A percentile compares a stretch with the other conserved stretches of the same genome.
phyloP scores from a whole-genome alignment of 2,113 vertebrate species.

The Tupaia tana region DNA sequence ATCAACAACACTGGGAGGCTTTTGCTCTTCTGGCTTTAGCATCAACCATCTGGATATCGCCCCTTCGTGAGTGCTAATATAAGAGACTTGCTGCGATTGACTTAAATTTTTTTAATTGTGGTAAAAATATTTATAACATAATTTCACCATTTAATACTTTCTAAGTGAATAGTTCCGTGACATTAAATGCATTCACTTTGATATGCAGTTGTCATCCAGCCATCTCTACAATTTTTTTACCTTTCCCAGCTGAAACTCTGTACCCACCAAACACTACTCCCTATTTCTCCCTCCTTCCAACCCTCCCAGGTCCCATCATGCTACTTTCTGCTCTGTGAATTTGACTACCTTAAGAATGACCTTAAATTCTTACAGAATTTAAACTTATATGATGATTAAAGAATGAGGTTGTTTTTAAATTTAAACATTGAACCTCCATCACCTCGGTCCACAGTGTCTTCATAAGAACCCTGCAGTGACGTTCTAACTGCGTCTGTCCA shows the following conservation, averaged over 20 bases:
- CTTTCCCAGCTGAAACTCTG: background rate
- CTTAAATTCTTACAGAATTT: background rate
- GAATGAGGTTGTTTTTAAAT: background rate
- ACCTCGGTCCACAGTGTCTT: background rate
- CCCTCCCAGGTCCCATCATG: background rate
- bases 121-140: background rate
- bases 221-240: background rate
- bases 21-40: conserved; percentile 94
- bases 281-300: background rate
- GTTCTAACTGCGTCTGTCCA: background rate
- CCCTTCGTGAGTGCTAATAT: conserved; percentile 93
- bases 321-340: background rate
- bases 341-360: background rate
- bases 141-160: background rate
- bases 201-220: no score
- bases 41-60: conserved; percentile 99
- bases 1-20: conserved; percentile 95
- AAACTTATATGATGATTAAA: background rate
- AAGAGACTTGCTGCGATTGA: conserved; percentile 8
- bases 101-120: background rate
- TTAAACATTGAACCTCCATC: background rate
- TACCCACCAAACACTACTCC: background rate
- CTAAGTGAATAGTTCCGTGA: background rate
- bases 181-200: background rate
- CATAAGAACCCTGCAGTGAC: background rate